Evolutionary conservation across 2,113 vertebrate species (phyloP).

Genomic region (Zingel zingel): DNA sequence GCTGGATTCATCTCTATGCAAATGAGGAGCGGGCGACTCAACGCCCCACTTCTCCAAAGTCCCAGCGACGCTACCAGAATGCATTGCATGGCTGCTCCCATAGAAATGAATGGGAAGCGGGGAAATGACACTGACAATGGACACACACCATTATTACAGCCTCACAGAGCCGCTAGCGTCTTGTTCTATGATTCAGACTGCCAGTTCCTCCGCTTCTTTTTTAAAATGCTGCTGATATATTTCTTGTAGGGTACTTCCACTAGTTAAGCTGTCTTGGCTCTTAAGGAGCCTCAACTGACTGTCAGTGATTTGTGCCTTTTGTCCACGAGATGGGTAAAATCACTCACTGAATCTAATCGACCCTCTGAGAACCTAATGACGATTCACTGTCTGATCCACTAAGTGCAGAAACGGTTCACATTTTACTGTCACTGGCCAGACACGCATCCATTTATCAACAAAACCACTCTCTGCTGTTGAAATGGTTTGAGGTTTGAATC

Average conservation of each 20-base stretch:
- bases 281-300: slow-evolving; percentile 27
- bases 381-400: slow-evolving; percentile 55
- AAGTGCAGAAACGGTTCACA: slow-evolving; percentile 36
- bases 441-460: slow-evolving; percentile 56
- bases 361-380: slow-evolving; percentile 17
- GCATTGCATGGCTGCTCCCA: too few relatives aligned
- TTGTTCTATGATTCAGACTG: not conserved
- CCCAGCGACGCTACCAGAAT: too few relatives aligned
- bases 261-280: slow-evolving; percentile 13
- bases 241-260: not conserved
- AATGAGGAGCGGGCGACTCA: too few relatives aligned
- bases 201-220: not conserved
- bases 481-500: slow-evolving; percentile 69
- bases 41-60: too few relatives aligned
- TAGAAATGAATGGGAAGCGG: too few relatives aligned
- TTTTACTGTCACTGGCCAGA: slow-evolving; percentile 39
- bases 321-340: slow-evolving; percentile 48
- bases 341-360: slow-evolving; percentile 23
- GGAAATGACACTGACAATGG: too few relatives aligned
- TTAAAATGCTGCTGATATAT: slow-evolving; percentile 2
- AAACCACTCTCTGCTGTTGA: slow-evolving; percentile 37
- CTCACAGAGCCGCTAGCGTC: not conserved
- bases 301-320: slow-evolving; percentile 53
- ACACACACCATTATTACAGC: not conserved
- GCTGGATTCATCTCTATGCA: too few relatives aligned